These are phyloP conservation scores for Pharmacophagus antenor DNA, from an alignment of 2,888 invertebrate species.

Conservation along the genomic window DNA sequence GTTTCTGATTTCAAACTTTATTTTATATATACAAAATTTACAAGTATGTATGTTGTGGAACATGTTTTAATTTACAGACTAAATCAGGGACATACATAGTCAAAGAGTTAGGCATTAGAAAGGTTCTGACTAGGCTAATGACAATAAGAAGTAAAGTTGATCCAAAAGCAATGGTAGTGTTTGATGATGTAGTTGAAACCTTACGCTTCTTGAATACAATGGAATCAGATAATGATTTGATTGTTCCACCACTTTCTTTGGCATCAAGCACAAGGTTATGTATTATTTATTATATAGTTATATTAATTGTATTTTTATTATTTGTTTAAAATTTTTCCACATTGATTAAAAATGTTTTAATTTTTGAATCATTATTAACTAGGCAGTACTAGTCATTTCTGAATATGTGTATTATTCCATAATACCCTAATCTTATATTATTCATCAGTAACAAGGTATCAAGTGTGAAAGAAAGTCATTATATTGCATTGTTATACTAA, in stretches of 20 bases:
- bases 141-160: conserved; percentile 65
- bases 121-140: conserved; percentile 61
- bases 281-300: conserved; percentile 31
- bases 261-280: conserved; percentile 66
- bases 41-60: background rate
- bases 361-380: background rate
- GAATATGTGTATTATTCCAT: background rate
- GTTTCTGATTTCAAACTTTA: too few species aligned
- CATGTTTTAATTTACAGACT: conserved; percentile 60
- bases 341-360: background rate
- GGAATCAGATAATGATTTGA: conserved; percentile 60
- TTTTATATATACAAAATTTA: background rate
- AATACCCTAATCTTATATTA: background rate
- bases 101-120: conserved; percentile 70
- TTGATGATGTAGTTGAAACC: conserved; percentile 70
- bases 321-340: background rate
- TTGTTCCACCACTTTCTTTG: conserved; percentile 61
- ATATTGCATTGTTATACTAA: too few species aligned
- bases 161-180: conserved; percentile 54
- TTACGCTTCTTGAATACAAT: conserved; percentile 63
- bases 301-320: background rate
- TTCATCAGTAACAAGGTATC: background rate
- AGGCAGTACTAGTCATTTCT: too few species aligned
- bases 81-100: conserved; percentile 75
- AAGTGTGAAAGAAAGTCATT: too few species aligned